Base-by-base conservation (phyloP, 2,113 vertebrate genomes). In the Megaceryle maxima region DNA sequence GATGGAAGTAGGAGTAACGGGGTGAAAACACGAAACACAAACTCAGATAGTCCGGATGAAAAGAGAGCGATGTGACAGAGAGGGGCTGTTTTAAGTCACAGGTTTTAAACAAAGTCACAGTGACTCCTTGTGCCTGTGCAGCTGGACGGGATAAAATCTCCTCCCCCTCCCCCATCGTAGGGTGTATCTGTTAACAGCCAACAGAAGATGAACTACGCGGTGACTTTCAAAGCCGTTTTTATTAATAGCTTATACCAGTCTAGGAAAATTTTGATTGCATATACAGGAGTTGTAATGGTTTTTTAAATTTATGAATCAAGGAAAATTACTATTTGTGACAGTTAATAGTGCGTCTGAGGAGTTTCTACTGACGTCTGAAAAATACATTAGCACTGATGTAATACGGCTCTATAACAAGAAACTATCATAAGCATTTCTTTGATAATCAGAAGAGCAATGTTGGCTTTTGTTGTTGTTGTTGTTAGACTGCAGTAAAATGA, bases 181-280 rank as follows among this genome's bases (percentile, higher is more conserved):
- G 31, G 19, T 9, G 4, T 28, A 1, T 3, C 53, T 16, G 1
- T 3, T 3, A 5, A 1, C 24, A 48, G 5, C 26, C 46, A 37
- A 63, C 8, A 25, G 43, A 2, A 25, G 39, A 2, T 2, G 48
- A 14, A 5, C 39, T 8, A 0, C 44, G 5, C 1, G 2, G 29
- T 19, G 35, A 83, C 46, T 60, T 88, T 25, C 50, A 6, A 22
- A 35, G 14, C 4, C 11, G 35, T 20, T 22, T 13, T 22, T 13
- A 6, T 44, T 31, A 31, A 9, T 19, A 13, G 25, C 50, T 95
- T 67, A 21, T 68, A 33, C 12, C 37, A 25, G 35, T 8, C 35
- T 37, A 11, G n/a, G 31, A 62, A 25, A 48, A 9, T 55, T 75
- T 44, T 14, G 6, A 15, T 74, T 67, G 57, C 83, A 92, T 59